phyloP scores from a whole-genome alignment of 2,797 vertebrate species.

The Labroides dimidiatus region DNA sequence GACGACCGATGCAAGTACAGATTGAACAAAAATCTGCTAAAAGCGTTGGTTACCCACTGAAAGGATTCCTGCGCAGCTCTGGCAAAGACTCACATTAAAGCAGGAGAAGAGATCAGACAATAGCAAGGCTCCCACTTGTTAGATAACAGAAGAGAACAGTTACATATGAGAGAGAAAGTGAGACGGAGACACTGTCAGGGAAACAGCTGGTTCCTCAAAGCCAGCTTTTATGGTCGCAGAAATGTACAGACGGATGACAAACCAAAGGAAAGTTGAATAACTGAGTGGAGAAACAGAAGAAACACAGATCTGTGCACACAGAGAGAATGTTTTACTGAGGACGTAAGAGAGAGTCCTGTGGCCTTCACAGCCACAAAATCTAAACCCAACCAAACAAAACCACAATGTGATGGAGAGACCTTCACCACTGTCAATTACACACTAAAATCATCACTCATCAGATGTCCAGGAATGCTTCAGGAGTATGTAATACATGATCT shows the following conservation, averaged over 20 bases:
- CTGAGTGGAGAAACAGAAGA: neutral
- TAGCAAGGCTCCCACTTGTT: slow-evolving; percentile 25
- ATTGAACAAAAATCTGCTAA: neutral
- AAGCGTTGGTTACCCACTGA: neutral
- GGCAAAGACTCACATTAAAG: slow-evolving; percentile 17
- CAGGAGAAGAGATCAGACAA: slow-evolving; percentile 21
- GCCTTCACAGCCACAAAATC: no score
- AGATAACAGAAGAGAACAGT: slow-evolving; percentile 27
- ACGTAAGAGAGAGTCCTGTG: no score
- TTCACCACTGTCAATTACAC: no score
- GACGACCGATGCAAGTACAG: neutral
- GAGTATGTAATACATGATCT: no score
- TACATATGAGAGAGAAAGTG: slow-evolving; percentile 4
- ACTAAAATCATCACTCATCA: no score
- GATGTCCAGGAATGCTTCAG: no score
- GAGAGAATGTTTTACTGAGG: neutral
- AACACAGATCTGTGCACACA: neutral
- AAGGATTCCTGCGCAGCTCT: slow-evolving; percentile 3
- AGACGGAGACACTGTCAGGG: slow-evolving; percentile 13
- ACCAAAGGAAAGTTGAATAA: neutral
- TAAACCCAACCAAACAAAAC: no score
- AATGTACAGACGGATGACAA: slow-evolving; percentile 1
- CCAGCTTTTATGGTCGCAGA: slow-evolving; percentile 3
- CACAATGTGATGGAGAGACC: no score
- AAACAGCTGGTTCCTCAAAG: slow-evolving; percentile 16